Evolutionary conservation across 2,797 vertebrate genomes (phyloP).

Genomic region (Tragopan temminckii): DNA sequence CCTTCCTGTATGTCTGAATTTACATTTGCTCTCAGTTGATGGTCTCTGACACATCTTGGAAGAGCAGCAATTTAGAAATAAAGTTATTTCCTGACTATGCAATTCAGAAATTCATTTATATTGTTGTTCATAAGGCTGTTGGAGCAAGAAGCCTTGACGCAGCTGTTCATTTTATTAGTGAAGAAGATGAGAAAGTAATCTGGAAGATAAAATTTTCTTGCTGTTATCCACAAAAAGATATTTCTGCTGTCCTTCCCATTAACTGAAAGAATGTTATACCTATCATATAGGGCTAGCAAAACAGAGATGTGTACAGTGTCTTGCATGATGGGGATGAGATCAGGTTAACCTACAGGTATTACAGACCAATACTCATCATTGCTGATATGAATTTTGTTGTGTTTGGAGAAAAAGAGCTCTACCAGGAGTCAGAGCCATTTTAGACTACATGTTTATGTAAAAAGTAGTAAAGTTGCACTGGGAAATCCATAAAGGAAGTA

Average conservation of each 20-base stretch:
- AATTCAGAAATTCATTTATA: background rate
- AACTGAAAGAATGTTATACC: rapidly evolving
- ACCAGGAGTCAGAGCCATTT: background rate
- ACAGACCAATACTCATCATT: background rate
- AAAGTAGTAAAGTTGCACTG: background rate
- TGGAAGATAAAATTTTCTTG: background rate
- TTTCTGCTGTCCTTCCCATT: background rate
- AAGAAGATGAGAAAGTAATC: rapidly evolving
- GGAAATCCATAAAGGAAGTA: background rate
- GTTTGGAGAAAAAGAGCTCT: background rate
- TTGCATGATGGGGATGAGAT: background rate
- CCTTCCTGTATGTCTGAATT: background rate
- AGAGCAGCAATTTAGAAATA: slow-evolving; percentile 5
- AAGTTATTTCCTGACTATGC: rapidly evolving
- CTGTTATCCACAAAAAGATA: rapidly evolving
- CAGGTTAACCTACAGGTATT: background rate
- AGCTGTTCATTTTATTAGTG: background rate
- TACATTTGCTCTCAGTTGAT: background rate
- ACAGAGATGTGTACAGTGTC: background rate
- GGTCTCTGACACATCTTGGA: background rate
- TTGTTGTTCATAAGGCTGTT: background rate
- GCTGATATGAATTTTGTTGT: too few relatives aligned
- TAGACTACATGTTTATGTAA: background rate
- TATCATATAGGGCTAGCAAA: background rate
- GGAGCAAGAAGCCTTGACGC: background rate